Conservation (phyloP, 2,888 invertebrate genomes). For the Periphyllus acericola region DNA sequence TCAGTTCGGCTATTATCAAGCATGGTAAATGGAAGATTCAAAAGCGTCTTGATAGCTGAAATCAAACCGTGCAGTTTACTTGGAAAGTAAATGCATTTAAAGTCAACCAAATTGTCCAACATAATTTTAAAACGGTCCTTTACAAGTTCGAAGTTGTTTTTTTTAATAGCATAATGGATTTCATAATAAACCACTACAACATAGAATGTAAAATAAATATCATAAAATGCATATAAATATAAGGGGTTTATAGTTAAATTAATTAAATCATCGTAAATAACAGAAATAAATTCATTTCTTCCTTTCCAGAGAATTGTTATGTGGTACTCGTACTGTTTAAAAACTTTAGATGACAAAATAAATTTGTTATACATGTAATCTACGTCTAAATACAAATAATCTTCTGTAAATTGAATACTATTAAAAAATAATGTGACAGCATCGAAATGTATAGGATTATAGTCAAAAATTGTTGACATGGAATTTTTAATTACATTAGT, state of each 20-base stretch:
- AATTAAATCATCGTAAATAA: neutral
- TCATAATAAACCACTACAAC: neutral
- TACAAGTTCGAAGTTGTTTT: neutral
- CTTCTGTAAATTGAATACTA: neutral
- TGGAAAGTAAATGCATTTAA: neutral
- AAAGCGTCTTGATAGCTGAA: neutral
- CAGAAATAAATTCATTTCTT: neutral
- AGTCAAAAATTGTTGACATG: neutral
- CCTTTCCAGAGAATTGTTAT: neutral
- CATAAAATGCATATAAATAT: slow-evolving; percentile 17
- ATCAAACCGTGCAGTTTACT: neutral
- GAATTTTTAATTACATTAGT: neutral
- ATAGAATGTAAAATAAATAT: slow-evolving; percentile 21
- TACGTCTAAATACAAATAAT: neutral
- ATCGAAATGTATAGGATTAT: neutral
- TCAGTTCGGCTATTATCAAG: neutral
- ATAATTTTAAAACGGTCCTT: neutral
- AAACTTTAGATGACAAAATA: neutral
- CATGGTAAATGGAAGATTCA: neutral
- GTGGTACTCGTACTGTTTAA: neutral
- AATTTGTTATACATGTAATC: neutral
- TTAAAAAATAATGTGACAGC: neutral
- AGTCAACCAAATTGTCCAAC: neutral
- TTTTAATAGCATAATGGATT: neutral
- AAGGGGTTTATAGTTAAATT: neutral